Conservation (phyloP, 64 coral and sea anemone species). For the Hydrozoanthus tunicans region DNA sequence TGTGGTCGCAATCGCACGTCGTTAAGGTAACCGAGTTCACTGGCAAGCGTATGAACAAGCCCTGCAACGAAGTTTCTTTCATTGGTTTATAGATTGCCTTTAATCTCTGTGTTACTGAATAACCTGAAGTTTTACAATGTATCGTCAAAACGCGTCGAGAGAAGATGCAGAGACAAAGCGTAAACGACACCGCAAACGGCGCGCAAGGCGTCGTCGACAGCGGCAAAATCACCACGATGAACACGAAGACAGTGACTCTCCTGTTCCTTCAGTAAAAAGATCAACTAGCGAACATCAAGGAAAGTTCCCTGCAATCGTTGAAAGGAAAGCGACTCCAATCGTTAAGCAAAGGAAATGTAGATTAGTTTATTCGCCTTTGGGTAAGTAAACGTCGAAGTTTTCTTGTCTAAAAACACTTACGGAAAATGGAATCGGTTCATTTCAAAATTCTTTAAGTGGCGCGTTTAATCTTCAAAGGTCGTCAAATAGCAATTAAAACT, state of each 20-base stretch:
- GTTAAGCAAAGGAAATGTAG: conserved; percentile 14
- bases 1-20: background rate
- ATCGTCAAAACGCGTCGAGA: conserved; percentile 9
- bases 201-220: background rate
- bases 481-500: no score
- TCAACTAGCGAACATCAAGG: conserved; percentile 27
- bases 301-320: conserved; percentile 35
- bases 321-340: conserved; percentile 30
- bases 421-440: background rate
- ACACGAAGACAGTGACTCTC: conserved; percentile 36
- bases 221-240: conserved; percentile 23
- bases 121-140: background rate
- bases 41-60: background rate
- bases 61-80: background rate
- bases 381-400: background rate
- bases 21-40: conserved; percentile 16
- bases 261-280: background rate
- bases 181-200: conserved; percentile 20
- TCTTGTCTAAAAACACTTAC: background rate
- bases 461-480: no score
- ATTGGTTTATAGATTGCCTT: background rate
- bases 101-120: background rate
- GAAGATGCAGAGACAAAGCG: conserved; percentile 43
- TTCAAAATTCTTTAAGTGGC: background rate
- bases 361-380: conserved; percentile 31